phyloP scores from a whole-genome alignment of 2,888 invertebrate species.

The Spodoptera picta region DNA sequence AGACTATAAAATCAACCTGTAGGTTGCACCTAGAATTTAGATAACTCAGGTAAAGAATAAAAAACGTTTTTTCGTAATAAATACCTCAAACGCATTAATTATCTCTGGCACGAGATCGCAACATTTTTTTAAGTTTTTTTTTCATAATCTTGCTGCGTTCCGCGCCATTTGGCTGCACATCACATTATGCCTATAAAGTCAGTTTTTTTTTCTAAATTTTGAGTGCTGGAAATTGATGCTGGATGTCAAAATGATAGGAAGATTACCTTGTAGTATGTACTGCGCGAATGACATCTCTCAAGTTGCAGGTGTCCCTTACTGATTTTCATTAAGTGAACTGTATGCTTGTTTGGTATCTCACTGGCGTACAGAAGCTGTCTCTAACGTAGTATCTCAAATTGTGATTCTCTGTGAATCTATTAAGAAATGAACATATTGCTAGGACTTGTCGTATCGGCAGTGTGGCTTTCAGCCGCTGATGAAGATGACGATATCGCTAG shows the following conservation, averaged over 20 bases:
- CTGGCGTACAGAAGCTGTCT: no score
- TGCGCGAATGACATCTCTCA: no score
- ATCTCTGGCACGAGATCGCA: constrained; percentile 87
- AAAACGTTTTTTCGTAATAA: constrained; percentile 77
- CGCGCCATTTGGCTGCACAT: constrained; percentile 79
- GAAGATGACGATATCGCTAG: no score
- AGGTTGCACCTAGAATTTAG: constrained; percentile 41
- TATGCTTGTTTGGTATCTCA: no score
- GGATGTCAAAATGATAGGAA: constrained; percentile 9
- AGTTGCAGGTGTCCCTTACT: no score
- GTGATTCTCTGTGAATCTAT: no score
- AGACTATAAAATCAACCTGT: constrained; percentile 45
- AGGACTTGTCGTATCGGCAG: no score
- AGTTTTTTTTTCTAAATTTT: constrained; percentile 41
- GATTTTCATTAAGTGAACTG: no score
- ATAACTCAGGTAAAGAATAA: constrained; percentile 87
- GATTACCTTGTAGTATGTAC: constrained; percentile 2
- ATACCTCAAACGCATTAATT: constrained; percentile 84
- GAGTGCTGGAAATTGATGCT: constrained; percentile 34
- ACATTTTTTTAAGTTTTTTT: constrained; percentile 56
- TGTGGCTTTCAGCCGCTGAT: no score
- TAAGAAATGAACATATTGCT: no score
- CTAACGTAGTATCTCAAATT: no score
- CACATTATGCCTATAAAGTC: constrained; percentile 61
- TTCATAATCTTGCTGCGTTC: constrained; percentile 72